Base-by-base conservation (phyloP, 2,113 vertebrate genomes). In the Pontoporia blainvillei region DNA sequence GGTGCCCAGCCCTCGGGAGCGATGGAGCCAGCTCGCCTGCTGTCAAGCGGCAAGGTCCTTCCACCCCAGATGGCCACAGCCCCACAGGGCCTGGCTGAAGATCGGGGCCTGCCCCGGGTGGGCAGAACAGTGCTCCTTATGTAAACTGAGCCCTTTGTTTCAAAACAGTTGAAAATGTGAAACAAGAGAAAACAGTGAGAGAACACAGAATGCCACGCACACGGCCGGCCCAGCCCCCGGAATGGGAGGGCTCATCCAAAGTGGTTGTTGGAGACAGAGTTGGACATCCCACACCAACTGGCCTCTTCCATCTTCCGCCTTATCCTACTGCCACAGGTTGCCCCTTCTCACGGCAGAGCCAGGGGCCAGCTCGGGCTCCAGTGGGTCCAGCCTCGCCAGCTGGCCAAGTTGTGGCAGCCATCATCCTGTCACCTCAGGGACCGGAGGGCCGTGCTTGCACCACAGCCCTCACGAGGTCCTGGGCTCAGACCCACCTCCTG, bases 111-210 rank as follows among this genome's bases (percentile, higher is more conserved):
- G 46, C 73, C 94, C 94, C 2, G 23, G 39, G 21, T 27, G 13
- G 72, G 34, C 46, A 36, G 92, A 59, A 90, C 82, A n/a, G 52
- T 69, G 81, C 57, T 82, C 52, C 44, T 64, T 31, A n/a, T 27
- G 62, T 3, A 92, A 89, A 93, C 96, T 52, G 91, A 57, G 84
- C 13, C 82, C 93, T 95, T 86, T 46, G 75, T 93, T 95, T 88
- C 91, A 93, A 88, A 64, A 75, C 39, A 87, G 71, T 17, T 14
- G 54, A 95, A 86, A 97, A 94, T 97, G 97, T 98, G 97, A 98
- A 98, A 52, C 29, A 52, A 72, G 46, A 79, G 36, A 34, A 44
- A 46, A 41, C 25, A 66, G 31, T 17, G 54, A 17, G 41, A n/a
- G 29, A 59, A n/a, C 10, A 17, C 0, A 13, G 88, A 59, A 14